Evolutionary conservation across 2,888 invertebrate species (phyloP), one percentile per base, ranked within the genome.

Genomic region (Erannis defoliaria): DNA sequence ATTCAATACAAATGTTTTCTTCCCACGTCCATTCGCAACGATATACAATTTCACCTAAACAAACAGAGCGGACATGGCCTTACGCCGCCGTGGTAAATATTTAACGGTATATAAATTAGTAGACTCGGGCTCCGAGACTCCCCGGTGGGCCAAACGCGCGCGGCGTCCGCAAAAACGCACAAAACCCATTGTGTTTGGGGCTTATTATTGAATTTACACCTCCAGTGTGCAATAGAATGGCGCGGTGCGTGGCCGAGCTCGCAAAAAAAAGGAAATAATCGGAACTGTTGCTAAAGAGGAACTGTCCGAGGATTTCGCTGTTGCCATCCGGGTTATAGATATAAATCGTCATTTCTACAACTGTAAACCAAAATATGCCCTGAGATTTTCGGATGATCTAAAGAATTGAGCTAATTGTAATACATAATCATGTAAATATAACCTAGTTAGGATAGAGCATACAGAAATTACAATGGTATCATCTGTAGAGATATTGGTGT

Each of bases 131-230:
- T 56, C 53, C 21, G 45, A 31, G 76, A 72, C 80, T 67, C 80
- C 81, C 80, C 76, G 81, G 81, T 80, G 84, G 81, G 85, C 73
- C 71, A 74, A 77, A 14, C 31, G 48, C 51, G 50, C 50, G 45
- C 51, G 42, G 35, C 21, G 5, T 42, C 18, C 33, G 55, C 55
- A 61, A 55, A 61, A 61, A 55, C 55, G 35, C 38, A 59, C 57
- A 48, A 81, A 77, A 76, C 67, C 76, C 75, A 80, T 88, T 85
- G 81, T 84, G 65, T 74, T 71, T 59, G 48, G 68, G 75, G 72
- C 78, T 82, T 83, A 86, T 85, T 84, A 88, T 84, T 81, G 85
- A 82, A 85, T 87, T 88, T 82, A 86, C 87, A 88, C 89, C 85
- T 86, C 78, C 66, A 67, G 68, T 72, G 77, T 77, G 77, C 75